Conservation (phyloP, 2,797 vertebrate species). For the Poeciliopsis presidionis region DNA sequence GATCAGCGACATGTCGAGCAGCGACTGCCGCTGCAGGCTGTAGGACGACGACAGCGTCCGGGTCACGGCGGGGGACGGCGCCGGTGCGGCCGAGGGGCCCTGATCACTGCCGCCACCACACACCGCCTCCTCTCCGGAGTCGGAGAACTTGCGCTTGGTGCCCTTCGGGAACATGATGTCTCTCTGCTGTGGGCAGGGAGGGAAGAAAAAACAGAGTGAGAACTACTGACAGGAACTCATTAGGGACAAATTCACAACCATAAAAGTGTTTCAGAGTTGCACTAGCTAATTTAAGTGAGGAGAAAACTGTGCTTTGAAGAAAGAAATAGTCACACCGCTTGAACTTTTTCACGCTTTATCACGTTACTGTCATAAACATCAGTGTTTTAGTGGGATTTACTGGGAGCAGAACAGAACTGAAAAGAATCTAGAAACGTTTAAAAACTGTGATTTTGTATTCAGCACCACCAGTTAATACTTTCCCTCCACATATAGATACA, state of each 20-base stretch:
- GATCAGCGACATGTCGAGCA: slow-evolving; percentile 97
- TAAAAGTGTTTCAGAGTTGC: slow-evolving; percentile 42
- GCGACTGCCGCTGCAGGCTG: slow-evolving; percentile 93
- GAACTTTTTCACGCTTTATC: not conserved
- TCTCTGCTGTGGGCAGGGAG: slow-evolving; percentile 59
- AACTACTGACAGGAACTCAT: slow-evolving; percentile 44
- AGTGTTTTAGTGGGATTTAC: slow-evolving; percentile 3
- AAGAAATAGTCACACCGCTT: not conserved
- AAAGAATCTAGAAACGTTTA: not conserved
- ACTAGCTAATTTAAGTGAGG: slow-evolving; percentile 49
- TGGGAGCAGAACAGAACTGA: not conserved
- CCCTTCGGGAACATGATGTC: slow-evolving; percentile 93
- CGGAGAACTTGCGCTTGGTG: slow-evolving; percentile 93
- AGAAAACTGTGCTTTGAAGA: slow-evolving; percentile 16
- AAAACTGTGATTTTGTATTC: not conserved
- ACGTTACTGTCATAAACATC: not conserved
- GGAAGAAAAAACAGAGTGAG: slow-evolving; percentile 56
- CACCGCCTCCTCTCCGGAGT: slow-evolving; percentile 83
- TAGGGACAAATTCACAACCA: slow-evolving; percentile 44
- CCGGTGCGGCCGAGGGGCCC: slow-evolving; percentile 77
- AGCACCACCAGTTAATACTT: not conserved
- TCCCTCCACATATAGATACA: not conserved
- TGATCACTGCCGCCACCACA: slow-evolving; percentile 68
- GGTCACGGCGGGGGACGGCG: slow-evolving; percentile 42
- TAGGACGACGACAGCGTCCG: slow-evolving; percentile 83